Evolutionary conservation across 1,140 invertebrate species (phyloP), one percentile per base, ranked within the genome.

Genomic region (Calliopsis andreniformis): DNA sequence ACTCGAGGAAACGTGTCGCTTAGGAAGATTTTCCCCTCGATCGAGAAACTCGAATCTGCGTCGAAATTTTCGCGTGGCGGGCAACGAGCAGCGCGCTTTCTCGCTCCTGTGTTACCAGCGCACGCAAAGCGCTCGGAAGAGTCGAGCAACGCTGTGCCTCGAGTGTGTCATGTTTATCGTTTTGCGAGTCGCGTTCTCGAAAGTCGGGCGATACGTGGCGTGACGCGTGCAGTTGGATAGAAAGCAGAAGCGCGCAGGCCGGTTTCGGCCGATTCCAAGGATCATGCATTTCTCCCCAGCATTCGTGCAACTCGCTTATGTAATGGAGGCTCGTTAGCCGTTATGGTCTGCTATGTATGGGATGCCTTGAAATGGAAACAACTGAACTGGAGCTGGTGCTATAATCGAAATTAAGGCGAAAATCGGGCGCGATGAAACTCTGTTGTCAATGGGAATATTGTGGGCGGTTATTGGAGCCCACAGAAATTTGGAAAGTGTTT

Each of bases 131-230:
- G n/a, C 16, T 20, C 23, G 20, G 6, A 14, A 23, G 6, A 12
- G 14, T 5, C 23, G 12, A 49, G 16, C 53, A 47, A 70, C 62
- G 58, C 8, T 49, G 42, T 5, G 32, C 23, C 7, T 20, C 20
- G 6, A 7, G 28, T 30, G 20, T 53, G 20, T 56, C 18, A 43
- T 10, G 23, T 28, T 49, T 47, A 56, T 58, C 51, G 39, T 58
- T 67, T 39, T 42, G 49, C 30, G 20, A 14, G 42, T 2, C 25
- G 56, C 45, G 69, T 75, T 64, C 69, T 73, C 30, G 80, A 84
- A 84, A 84, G 79, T 84, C 71, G 39, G 25, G 3, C 25, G 49
- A 2, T 18, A 5, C 18, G 7, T 30, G 45, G 5, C 80, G 66
- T 66, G 69, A 77, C 62, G 43, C 47, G 30, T n/a, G 28, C 55